These are phyloP conservation scores for Chironomus riparius DNA, from an alignment of 2,888 invertebrate species.

Conservation along the genomic window DNA sequence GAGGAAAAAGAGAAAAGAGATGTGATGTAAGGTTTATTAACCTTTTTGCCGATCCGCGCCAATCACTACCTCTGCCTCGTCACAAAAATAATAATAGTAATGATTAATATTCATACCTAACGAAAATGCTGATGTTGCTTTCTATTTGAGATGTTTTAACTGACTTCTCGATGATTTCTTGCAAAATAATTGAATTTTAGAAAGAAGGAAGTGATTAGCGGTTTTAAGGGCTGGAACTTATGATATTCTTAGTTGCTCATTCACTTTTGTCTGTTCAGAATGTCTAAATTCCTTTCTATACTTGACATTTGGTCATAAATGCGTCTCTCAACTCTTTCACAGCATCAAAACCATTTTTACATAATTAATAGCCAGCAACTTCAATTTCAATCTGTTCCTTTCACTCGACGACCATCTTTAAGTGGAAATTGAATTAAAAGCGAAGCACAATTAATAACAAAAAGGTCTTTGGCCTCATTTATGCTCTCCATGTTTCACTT, in stretches of 20 bases:
- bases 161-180: too few relatives aligned
- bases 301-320: too few relatives aligned
- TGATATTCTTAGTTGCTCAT: too few relatives aligned
- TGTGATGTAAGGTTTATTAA: slow-evolving; percentile 24
- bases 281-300: too few relatives aligned
- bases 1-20: not conserved
- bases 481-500: not conserved
- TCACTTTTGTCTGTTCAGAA: too few relatives aligned
- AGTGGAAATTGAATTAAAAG: too few relatives aligned
- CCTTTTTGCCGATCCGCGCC: slow-evolving; percentile 23
- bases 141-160: too few relatives aligned
- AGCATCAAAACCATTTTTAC: not conserved
- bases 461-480: not conserved
- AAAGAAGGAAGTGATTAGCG: too few relatives aligned
- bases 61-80: slow-evolving; percentile 18
- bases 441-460: too few relatives aligned
- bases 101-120: not conserved
- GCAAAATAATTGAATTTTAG: too few relatives aligned
- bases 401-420: not conserved
- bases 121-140: not conserved
- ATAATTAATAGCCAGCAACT: not conserved
- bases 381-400: not conserved
- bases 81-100: not conserved
- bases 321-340: not conserved
- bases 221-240: too few relatives aligned